Evolutionary conservation across 2,113 vertebrate species (phyloP), one percentile per base, ranked within the genome.

Genomic region (Stictonetta naevosa): DNA sequence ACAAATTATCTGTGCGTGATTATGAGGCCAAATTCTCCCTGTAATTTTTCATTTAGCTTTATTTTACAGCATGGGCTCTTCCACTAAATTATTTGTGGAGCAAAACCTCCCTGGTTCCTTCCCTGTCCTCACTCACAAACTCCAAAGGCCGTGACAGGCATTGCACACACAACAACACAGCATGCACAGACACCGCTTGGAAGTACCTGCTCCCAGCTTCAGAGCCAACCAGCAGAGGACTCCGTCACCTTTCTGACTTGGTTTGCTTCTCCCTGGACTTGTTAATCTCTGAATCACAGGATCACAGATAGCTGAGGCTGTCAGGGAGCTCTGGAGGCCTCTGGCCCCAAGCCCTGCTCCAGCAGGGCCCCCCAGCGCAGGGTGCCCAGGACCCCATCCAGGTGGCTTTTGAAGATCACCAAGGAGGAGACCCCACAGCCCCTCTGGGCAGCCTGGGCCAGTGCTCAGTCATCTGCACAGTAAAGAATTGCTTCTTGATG

Each of bases 41-140:
- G 50, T 93, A 93, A 94, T 97, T 96, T 96, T 93, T 84, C 86
- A 91, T 89, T 97, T 96, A 97, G 80, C 44, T 8, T 93, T 95
- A 44, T 94, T 94, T 87, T 93, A 76, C 53, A 73, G 83, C 66
- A 58, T 96, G 80, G 86, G 74, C 62, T 92, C 11, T 52, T 96
- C 53, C 73, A 76, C 21, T 44, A 38, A 68, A 74, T 10, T 73
- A 44, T 50, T 91, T 3, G 26, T 5, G 16, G 63, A 86, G n/a
- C n/a, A 81, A 79, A 84, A 62, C 12, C 3, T 72, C 29, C 20
- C 33, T 64, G 46, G 34, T 17, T 42, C 25, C 63, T 55, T n/a
- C 31, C 40, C 60, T 64, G 33, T 53, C 38, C 53, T 88, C 2
- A 0, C 23, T 81, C 26, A 31, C 23, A 75, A 22, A 58, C 31